These are phyloP conservation scores for Gryllus longicercus DNA, from an alignment of 2,888 invertebrate genomes.

Conservation along the genomic window DNA sequence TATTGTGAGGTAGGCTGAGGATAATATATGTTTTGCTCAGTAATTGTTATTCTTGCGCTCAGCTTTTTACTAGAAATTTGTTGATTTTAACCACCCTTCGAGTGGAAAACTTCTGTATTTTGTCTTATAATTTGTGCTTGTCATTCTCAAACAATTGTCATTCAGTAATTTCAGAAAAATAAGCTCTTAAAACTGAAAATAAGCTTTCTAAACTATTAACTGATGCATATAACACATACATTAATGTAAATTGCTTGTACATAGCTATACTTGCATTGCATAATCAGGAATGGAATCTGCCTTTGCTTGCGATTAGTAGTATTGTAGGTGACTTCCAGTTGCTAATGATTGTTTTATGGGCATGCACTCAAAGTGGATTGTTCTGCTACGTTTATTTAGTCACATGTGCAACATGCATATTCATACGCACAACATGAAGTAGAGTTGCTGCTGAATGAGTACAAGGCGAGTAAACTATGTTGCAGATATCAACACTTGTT, in stretches of 20 bases:
- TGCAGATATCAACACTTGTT: conserved; percentile 86
- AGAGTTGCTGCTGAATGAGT: background rate
- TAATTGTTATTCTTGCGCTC: conserved; percentile 2
- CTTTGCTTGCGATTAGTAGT: background rate
- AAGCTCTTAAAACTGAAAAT: background rate
- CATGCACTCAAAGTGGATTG: conserved; percentile 8
- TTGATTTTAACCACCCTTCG: background rate
- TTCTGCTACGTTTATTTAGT: background rate
- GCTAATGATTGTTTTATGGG: conserved; percentile 17
- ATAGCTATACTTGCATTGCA: conserved; percentile 17
- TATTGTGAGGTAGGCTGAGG: background rate
- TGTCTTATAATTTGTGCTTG: background rate
- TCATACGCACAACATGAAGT: background rate
- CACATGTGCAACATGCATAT: conserved; percentile 2
- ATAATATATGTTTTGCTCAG: background rate
- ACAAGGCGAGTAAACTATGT: conserved; percentile 40
- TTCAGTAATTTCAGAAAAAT: background rate
- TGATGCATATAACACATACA: background rate
- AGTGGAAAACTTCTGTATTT: conserved; percentile 2
- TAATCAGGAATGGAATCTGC: conserved; percentile 11
- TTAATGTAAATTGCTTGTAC: conserved; percentile 1
- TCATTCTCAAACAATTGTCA: background rate
- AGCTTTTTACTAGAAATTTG: conserved; percentile 6
- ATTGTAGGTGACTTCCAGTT: conserved; percentile 1
- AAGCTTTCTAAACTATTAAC: background rate